Conservation (phyloP, 1,140 invertebrate genomes). For the Nomia melanderi region DNA sequence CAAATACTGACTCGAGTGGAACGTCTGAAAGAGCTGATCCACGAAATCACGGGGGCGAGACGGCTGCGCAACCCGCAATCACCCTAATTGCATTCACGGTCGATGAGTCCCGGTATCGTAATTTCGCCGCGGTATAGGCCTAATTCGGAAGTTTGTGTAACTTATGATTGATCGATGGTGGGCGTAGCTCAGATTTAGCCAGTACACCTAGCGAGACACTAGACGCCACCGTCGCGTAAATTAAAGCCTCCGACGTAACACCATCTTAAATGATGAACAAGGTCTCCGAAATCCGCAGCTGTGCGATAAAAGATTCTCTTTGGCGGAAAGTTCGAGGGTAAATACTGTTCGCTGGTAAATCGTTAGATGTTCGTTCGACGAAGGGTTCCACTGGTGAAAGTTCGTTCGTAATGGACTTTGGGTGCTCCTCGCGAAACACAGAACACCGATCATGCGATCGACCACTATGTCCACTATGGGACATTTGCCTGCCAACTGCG, state of each 20-base stretch:
- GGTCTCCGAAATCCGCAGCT: too few relatives aligned
- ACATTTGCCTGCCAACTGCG: too few relatives aligned
- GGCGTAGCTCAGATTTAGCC: neutral
- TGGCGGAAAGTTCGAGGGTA: neutral
- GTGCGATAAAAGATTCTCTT: too few relatives aligned
- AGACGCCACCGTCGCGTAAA: neutral
- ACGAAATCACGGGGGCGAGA: neutral
- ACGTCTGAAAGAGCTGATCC: neutral
- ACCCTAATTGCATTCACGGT: conserved; percentile 3
- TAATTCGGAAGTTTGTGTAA: neutral
- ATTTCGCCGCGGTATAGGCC: neutral
- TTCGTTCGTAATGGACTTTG: conserved; percentile 1
- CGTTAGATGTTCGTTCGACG: neutral
- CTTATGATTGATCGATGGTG: neutral
- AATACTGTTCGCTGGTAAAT: neutral
- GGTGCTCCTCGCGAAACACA: conserved; percentile 10
- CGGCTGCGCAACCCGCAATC: neutral
- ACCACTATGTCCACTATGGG: too few relatives aligned
- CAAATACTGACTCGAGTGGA: conserved; percentile 15
- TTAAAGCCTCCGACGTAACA: too few relatives aligned
- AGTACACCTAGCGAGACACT: neutral
- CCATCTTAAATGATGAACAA: neutral
- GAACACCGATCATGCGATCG: conserved; percentile 29
- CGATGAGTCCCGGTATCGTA: neutral
- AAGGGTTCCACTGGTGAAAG: neutral